These are phyloP conservation scores for Periophthalmus magnuspinnatus DNA, from an alignment of 2,797 vertebrate genomes.

Conservation along the genomic window DNA sequence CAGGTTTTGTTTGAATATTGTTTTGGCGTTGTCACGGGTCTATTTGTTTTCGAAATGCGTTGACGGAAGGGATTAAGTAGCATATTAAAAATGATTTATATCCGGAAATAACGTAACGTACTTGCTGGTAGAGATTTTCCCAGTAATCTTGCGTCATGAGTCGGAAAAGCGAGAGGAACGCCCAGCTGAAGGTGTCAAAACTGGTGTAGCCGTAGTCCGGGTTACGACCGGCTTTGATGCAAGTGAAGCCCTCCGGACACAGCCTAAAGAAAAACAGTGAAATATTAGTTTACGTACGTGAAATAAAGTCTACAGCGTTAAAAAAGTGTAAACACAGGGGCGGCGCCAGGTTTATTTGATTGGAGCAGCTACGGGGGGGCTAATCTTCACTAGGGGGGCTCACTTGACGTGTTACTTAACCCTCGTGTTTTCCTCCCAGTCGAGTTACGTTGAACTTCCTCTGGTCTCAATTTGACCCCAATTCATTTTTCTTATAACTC, in stretches of 20 bases:
- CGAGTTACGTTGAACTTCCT: too few species aligned
- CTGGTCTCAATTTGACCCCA: too few species aligned
- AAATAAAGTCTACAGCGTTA: neutral
- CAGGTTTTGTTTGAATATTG: neutral
- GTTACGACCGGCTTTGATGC: slow-evolving; percentile 91
- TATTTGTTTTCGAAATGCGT: neutral
- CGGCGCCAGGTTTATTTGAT: too few species aligned
- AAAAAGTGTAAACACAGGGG: neutral
- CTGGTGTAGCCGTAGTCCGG: slow-evolving; percentile 97
- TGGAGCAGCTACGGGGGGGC: too few species aligned
- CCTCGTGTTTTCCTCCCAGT: too few species aligned
- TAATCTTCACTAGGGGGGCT: too few species aligned
- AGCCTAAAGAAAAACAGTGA: slow-evolving; percentile 69
- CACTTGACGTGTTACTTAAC: slow-evolving; percentile 1
- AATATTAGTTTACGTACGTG: too few species aligned
- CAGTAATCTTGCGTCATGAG: slow-evolving; percentile 99
- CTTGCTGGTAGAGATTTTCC: slow-evolving; percentile 98
- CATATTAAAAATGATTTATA: neutral
- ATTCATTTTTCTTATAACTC: too few species aligned
- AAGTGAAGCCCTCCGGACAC: slow-evolving; percentile 91
- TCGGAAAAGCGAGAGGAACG: slow-evolving; percentile 95
- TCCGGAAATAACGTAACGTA: slow-evolving; percentile 39
- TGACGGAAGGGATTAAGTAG: neutral
- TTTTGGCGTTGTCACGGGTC: slow-evolving; percentile 1
- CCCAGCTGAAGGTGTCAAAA: slow-evolving; percentile 97